Evolutionary conservation across 2,113 vertebrate genomes (phyloP), one percentile per base, ranked within the genome.

Genomic region (Eulemur macaco): DNA sequence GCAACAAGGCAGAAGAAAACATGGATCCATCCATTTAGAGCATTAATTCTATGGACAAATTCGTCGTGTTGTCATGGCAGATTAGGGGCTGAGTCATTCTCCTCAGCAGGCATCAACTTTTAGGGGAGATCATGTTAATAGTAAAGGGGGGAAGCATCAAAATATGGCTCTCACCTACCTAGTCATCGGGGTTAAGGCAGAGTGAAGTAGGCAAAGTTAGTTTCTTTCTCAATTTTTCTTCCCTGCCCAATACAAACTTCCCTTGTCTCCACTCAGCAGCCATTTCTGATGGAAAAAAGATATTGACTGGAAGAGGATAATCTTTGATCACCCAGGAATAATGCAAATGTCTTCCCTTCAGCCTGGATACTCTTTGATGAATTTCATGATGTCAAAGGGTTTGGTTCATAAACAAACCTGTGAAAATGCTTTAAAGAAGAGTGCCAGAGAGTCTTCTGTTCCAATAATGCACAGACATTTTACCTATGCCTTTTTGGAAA

Each of bases 11-110:
- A 86, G 13, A 88, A 89, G 73, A 96, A 97, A 84, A 34, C 27
- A 87, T 17, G 86, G 56, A 86, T 37, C 15, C 29, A 85, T 82
- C 25, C 13, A 54, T 74, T 63, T 93, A 92, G 45, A 71, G 58
- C 63, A 45, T 84, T 95, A 95, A 81, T 89, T 98, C 34, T 78
- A 27, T 34, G 63, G 74, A 93, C 47, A 89, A 95, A 74, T 66
- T 54, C 11, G 52, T 80, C 37, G 4, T 77, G 45, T 54, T 90
- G 9, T 27, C 64, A 86, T 8, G 29, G 25, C 47, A 88, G 25
- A 54, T 12, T 10, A 58, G 27, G 27, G 8, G 4, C 68, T 64
- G 47, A 66, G 15, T 45, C 81, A 58, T 83, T 81, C 37, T 88
- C 39, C 11, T 87, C 9, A 39, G 56, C 29, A 45, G 54, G 37